A percentile compares a stretch with the other conserved stretches of the same genome.
phyloP scores from a whole-genome alignment of 92 coral and sea anemone genomes.

The Blastomussa wellsi region DNA sequence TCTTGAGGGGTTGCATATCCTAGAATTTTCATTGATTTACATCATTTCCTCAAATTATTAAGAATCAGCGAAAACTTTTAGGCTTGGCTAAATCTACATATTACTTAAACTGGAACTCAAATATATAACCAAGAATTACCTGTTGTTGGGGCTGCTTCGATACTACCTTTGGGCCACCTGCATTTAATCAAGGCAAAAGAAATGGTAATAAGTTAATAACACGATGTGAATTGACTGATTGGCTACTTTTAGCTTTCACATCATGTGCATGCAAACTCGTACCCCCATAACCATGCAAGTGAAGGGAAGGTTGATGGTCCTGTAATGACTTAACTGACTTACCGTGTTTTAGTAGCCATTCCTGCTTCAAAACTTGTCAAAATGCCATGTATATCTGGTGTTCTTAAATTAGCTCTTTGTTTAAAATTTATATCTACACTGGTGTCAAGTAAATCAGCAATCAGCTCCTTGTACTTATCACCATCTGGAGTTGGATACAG shows the following conservation, averaged over 20 bases:
- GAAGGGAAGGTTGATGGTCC: background rate
- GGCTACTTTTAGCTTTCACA: background rate
- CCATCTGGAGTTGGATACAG: constrained; percentile 60
- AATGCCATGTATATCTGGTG: constrained; percentile 35
- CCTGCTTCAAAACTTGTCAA: constrained; percentile 22
- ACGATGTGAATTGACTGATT: background rate
- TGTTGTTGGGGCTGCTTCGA: background rate
- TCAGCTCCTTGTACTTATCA: constrained; percentile 37
- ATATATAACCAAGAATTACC: background rate
- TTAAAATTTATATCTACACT: constrained; percentile 12
- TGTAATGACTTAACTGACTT: background rate
- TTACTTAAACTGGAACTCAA: background rate
- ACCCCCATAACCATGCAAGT: background rate
- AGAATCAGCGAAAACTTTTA: no score
- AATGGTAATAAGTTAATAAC: background rate
- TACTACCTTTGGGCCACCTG: background rate
- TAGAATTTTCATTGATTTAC: no score
- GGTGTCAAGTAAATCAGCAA: constrained; percentile 34
- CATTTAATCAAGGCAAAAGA: background rate
- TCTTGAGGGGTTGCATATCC: no score
- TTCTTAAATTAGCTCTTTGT: background rate
- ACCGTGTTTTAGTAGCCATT: background rate
- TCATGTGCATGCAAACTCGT: background rate
- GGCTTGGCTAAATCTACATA: no score
- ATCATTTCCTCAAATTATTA: no score